Conservation (phyloP, 2,888 invertebrate species). For the Lymantria dispar region DNA sequence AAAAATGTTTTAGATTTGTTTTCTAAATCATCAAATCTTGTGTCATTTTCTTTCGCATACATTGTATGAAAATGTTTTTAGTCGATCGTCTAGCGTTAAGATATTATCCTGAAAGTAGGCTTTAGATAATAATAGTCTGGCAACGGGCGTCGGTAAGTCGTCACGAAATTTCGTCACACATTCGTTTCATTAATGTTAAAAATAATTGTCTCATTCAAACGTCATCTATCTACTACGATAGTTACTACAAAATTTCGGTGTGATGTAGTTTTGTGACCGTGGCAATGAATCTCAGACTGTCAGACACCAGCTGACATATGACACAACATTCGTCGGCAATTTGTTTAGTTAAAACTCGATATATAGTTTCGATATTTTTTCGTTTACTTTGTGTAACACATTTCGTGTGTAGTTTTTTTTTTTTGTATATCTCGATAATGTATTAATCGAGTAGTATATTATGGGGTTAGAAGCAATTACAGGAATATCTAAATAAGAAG, state of each 20-base stretch:
- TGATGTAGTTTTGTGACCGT: conserved; percentile 65
- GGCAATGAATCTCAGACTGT: conserved; percentile 61
- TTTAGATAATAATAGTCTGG: conserved; percentile 59
- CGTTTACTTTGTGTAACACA: no score
- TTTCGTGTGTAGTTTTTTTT: no score
- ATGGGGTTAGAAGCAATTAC: no score
- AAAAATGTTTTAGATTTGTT: neutral
- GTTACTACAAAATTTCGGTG: conserved; percentile 75
- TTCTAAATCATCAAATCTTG: conserved; percentile 4
- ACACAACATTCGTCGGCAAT: conserved; percentile 43
- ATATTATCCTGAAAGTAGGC: conserved; percentile 24
- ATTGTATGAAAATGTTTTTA: conserved; percentile 8
- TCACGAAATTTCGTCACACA: conserved; percentile 34
- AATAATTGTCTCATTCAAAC: conserved; percentile 78
- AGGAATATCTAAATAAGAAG: no score
- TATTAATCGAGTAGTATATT: no score
- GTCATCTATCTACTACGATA: conserved; percentile 70
- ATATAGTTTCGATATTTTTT: conserved; percentile 5
- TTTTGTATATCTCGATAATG: no score
- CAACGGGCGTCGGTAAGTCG: conserved; percentile 42
- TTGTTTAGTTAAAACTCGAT: conserved; percentile 27
- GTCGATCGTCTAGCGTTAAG: conserved; percentile 13
- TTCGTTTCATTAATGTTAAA: conserved; percentile 64
- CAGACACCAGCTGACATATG: conserved; percentile 41
- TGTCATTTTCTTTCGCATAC: conserved; percentile 7